phyloP scores from a whole-genome alignment of 2,797 vertebrate species.

The Scyliorhinus canicula region DNA sequence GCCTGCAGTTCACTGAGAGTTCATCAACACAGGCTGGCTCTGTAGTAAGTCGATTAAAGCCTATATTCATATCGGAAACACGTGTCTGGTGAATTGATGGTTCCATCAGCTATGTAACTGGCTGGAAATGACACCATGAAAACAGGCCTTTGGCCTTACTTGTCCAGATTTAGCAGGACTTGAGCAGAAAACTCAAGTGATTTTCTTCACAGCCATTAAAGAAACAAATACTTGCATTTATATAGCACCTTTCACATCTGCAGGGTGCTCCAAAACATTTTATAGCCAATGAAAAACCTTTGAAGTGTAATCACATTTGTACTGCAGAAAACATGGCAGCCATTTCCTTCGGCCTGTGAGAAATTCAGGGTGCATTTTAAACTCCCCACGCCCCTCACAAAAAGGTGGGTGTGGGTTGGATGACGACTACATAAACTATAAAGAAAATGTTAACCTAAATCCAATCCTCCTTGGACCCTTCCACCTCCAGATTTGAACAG shows the following conservation, averaged over 20 bases:
- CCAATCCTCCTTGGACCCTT: too few species aligned
- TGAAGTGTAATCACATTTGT: background rate
- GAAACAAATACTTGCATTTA: background rate
- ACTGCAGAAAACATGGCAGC: background rate
- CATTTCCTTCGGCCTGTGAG: background rate
- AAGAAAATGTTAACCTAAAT: background rate
- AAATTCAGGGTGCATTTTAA: background rate
- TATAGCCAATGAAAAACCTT: background rate
- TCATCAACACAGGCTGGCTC: too few species aligned
- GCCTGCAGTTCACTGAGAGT: too few species aligned
- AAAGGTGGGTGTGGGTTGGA: background rate
- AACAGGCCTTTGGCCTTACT: background rate
- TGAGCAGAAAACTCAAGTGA: background rate
- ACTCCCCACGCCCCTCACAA: background rate
- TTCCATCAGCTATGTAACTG: background rate
- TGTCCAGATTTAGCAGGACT: background rate
- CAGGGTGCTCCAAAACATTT: background rate
- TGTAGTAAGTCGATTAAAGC: too few species aligned
- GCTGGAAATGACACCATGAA: background rate
- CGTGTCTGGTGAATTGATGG: too few species aligned
- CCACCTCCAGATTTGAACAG: background rate
- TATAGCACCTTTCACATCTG: background rate
- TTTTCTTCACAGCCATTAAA: background rate
- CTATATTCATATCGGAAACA: too few species aligned
- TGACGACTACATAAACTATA: background rate